Conservation (phyloP, 2,888 invertebrate genomes). For the Formica aserva region DNA sequence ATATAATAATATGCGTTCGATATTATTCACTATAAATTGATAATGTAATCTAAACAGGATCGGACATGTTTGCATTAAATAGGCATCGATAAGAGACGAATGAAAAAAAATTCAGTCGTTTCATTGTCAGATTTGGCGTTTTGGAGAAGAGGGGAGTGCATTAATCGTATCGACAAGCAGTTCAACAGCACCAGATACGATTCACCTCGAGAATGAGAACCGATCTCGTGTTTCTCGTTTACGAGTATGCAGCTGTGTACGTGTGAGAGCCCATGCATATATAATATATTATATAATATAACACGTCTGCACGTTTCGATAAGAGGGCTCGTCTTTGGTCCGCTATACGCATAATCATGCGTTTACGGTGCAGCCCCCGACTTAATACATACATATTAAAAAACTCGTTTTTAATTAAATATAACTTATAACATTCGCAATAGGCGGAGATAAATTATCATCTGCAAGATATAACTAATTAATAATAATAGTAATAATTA, state of each 20-base stretch:
- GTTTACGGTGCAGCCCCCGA: slow-evolving; percentile 78
- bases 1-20: not conserved
- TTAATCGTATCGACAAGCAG: slow-evolving; percentile 48
- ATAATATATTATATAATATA: slow-evolving; percentile 55
- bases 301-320: slow-evolving; percentile 63
- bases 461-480: slow-evolving; percentile 76
- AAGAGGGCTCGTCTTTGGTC: slow-evolving; percentile 82
- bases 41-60: slow-evolving; percentile 20
- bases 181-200: slow-evolving; percentile 49
- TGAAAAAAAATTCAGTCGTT: slow-evolving; percentile 60
- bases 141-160: slow-evolving; percentile 64
- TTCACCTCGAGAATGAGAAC: slow-evolving; percentile 45
- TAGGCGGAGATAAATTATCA: slow-evolving; percentile 77
- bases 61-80: slow-evolving; percentile 23
- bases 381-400: slow-evolving; percentile 70
- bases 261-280: slow-evolving; percentile 67
- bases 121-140: slow-evolving; percentile 56
- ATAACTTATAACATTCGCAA: slow-evolving; percentile 79
- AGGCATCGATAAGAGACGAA: slow-evolving; percentile 57
- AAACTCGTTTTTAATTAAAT: slow-evolving; percentile 75
- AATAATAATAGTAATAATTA: slow-evolving; percentile 70
- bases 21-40: slow-evolving; percentile 8
- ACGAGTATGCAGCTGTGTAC: slow-evolving; percentile 74
- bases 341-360: slow-evolving; percentile 76
- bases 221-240: slow-evolving; percentile 56